phyloP scores from a whole-genome alignment of 2,888 invertebrate genomes.

The Ormyrus labotus region DNA sequence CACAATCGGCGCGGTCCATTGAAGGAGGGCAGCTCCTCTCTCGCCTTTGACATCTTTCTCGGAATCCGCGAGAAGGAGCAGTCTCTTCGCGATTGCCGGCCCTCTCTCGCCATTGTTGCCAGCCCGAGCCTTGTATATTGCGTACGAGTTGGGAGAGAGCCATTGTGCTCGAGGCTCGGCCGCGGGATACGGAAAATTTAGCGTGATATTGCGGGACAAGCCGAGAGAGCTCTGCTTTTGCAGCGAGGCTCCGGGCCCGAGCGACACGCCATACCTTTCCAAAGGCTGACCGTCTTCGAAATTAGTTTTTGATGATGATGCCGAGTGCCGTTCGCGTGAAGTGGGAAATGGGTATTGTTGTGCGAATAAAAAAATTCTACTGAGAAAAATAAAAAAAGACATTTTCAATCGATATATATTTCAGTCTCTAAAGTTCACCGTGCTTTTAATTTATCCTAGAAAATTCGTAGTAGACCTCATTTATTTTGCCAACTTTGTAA shows the following conservation, averaged over 20 bases:
- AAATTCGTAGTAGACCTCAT: no score
- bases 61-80: constrained; percentile 16
- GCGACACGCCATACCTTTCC: neutral
- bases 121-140: neutral
- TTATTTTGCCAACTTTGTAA: no score
- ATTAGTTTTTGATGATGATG: constrained; percentile 4
- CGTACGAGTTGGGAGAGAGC: neutral
- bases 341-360: no score
- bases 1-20: constrained; percentile 63
- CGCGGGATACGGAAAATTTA: constrained; percentile 25
- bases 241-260: neutral
- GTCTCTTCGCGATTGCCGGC: constrained; percentile 5
- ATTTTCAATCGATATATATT: no score
- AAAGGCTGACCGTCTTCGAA: neutral
- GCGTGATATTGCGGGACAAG: neutral
- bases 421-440: no score
- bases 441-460: no score
- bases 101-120: neutral
- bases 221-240: neutral
- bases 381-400: no score
- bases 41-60: constrained; percentile 43
- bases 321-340: neutral
- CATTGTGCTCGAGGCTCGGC: constrained; percentile 3
- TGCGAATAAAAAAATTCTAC: no score
- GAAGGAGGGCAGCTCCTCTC: constrained; percentile 9